These are phyloP conservation scores for Charanyca ferruginea DNA, from an alignment of 2,888 invertebrate genomes.

Conservation along the genomic window DNA sequence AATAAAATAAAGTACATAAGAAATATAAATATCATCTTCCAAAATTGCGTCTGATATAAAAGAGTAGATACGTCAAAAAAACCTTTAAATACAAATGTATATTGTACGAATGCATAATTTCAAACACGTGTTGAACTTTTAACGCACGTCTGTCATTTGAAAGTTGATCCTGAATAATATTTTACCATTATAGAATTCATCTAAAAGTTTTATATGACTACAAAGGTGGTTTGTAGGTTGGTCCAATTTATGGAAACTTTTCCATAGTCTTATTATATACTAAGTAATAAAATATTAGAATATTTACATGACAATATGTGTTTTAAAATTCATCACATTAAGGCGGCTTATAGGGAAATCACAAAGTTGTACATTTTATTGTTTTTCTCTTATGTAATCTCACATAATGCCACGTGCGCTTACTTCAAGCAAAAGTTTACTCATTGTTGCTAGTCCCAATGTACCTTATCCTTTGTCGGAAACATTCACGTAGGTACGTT, in stretches of 20 bases:
- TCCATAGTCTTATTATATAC: background rate
- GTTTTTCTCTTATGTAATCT: background rate
- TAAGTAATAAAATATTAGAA: background rate
- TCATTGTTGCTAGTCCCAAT: constrained; percentile 6
- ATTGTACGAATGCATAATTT: constrained; percentile 39
- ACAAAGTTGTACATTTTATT: background rate
- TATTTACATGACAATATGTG: background rate
- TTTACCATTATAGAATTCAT: constrained; percentile 26
- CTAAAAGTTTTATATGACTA: constrained; percentile 44
- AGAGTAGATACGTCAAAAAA: constrained; percentile 17
- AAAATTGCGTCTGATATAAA: constrained; percentile 11
- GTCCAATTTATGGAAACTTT: constrained; percentile 8
- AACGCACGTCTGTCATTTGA: constrained; percentile 38
- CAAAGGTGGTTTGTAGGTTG: constrained; percentile 39
- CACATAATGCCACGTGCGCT: constrained; percentile 12
- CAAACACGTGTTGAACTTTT: constrained; percentile 45
- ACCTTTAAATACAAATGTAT: constrained; percentile 38
- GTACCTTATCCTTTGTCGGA: constrained; percentile 1
- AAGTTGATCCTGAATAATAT: constrained; percentile 37
- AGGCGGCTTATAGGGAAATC: background rate
- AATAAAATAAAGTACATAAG: no score
- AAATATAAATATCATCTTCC: background rate
- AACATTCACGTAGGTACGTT: constrained; percentile 32
- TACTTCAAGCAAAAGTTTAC: constrained; percentile 4
- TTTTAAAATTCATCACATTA: constrained; percentile 6